These are phyloP conservation scores for Uloborus diversus DNA, from an alignment of 1,140 invertebrate species.

Conservation along the genomic window DNA sequence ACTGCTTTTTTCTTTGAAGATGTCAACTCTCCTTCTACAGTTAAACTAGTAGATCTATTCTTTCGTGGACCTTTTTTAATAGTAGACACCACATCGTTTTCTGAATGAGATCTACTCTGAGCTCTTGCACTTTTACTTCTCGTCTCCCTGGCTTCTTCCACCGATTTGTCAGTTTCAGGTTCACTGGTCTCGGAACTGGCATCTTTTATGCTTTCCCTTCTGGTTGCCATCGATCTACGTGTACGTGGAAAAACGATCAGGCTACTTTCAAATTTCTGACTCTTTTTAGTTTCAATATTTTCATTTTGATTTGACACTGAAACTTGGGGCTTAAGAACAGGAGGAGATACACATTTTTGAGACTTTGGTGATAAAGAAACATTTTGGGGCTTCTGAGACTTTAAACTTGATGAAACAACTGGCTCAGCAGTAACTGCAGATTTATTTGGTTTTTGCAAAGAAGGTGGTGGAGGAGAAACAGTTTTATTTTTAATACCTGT, in stretches of 20 bases:
- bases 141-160: conserved; percentile 32
- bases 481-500: neutral
- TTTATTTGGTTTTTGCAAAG: conserved; percentile 34
- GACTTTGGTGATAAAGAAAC: conserved; percentile 20
- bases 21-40: conserved; percentile 11
- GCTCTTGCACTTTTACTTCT: conserved; percentile 50
- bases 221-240: conserved; percentile 24
- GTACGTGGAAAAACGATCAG: neutral
- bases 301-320: conserved; percentile 6
- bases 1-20: conserved; percentile 14
- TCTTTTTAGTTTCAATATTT: conserved; percentile 7
- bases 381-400: neutral
- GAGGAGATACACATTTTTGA: conserved; percentile 44
- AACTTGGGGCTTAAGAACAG: conserved; percentile 50
- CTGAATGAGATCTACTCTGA: conserved; percentile 49
- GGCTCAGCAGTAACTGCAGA: neutral
- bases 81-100: conserved; percentile 43
- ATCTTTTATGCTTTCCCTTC: conserved; percentile 41
- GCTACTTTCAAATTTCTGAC: neutral
- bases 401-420: neutral
- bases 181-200: conserved; percentile 44
- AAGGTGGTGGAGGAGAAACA: conserved; percentile 45
- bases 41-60: conserved; percentile 52
- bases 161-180: conserved; percentile 38
- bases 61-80: conserved; percentile 38